Conservation (phyloP, 2,797 vertebrate species). For the Smutsia temminckii region DNA sequence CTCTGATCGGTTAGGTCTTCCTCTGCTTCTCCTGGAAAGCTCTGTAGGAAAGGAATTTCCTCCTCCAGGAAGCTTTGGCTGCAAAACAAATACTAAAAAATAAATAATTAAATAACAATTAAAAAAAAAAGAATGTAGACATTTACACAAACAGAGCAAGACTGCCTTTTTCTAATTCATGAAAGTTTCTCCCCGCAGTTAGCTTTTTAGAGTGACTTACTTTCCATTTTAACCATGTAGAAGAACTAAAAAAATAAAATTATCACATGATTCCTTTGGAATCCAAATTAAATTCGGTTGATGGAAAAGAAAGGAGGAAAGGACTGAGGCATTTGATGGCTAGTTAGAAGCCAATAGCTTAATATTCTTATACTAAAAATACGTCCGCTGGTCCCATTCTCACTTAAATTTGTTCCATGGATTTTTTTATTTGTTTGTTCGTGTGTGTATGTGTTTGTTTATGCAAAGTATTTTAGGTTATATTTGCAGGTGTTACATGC, state of each 20-base stretch:
- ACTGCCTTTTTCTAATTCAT: background rate
- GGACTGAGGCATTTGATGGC: background rate
- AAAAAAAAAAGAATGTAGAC: background rate
- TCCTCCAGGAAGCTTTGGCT: background rate
- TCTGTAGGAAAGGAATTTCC: background rate
- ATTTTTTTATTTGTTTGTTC: background rate
- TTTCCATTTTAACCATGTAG: background rate
- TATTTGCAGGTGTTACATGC: background rate
- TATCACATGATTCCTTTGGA: background rate
- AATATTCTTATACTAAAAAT: background rate
- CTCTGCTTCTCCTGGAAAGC: background rate
- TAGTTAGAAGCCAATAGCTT: background rate
- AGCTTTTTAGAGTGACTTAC: background rate
- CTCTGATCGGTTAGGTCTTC: background rate
- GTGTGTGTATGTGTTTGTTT: background rate
- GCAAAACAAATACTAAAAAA: constrained; percentile 4
- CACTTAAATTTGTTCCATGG: background rate
- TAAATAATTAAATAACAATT: constrained; percentile 46
- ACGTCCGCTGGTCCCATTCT: background rate
- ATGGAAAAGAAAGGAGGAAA: background rate
- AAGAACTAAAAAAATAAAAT: constrained; percentile 38
- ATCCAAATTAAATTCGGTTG: background rate
- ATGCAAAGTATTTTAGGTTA: background rate
- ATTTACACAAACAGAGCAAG: background rate
- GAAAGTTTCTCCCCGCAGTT: background rate